A percentile compares a stretch with the other conserved stretches of the same genome.
Conservation (phyloP, 1,140 invertebrate species). For the Drosophila nikananu region DNA sequence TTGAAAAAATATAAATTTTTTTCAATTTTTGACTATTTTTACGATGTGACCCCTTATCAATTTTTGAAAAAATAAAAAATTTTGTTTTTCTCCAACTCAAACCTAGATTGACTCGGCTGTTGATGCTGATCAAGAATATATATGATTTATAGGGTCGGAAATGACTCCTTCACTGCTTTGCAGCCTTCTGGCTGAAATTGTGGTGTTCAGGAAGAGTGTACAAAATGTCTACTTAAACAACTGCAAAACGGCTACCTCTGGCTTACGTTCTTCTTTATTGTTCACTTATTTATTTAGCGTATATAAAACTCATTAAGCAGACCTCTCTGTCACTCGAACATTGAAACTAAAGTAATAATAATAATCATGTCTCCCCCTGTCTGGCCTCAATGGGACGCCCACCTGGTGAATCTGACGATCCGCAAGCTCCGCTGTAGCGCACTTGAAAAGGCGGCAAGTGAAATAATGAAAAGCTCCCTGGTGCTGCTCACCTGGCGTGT, state of each 20-base stretch:
- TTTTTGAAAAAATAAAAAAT: background rate
- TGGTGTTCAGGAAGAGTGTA: background rate
- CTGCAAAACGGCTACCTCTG: background rate
- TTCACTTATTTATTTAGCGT: slow-evolving; percentile 4
- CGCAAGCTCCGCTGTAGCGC: slow-evolving; percentile 64
- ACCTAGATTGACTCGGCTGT: background rate
- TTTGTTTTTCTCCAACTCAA: background rate
- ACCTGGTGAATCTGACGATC: slow-evolving; percentile 33
- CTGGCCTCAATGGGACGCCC: slow-evolving; percentile 66
- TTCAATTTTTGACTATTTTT: background rate
- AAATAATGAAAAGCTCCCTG: slow-evolving; percentile 64
- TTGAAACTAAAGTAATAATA: slow-evolving; percentile 47
- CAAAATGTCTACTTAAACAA: background rate
- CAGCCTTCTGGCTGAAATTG: background rate
- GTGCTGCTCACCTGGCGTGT: background rate
- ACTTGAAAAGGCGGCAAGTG: slow-evolving; percentile 39
- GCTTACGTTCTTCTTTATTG: background rate
- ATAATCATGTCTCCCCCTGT: slow-evolving; percentile 29
- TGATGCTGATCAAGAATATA: slow-evolving; percentile 1
- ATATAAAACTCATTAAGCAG: slow-evolving; percentile 23
- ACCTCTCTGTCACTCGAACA: slow-evolving; percentile 42
- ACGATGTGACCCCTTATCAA: background rate
- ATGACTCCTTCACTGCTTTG: background rate
- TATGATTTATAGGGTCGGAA: background rate
- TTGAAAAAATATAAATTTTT: background rate